Conservation (phyloP, 1,140 invertebrate species). For the Panagrolaimus sp. region DNA sequence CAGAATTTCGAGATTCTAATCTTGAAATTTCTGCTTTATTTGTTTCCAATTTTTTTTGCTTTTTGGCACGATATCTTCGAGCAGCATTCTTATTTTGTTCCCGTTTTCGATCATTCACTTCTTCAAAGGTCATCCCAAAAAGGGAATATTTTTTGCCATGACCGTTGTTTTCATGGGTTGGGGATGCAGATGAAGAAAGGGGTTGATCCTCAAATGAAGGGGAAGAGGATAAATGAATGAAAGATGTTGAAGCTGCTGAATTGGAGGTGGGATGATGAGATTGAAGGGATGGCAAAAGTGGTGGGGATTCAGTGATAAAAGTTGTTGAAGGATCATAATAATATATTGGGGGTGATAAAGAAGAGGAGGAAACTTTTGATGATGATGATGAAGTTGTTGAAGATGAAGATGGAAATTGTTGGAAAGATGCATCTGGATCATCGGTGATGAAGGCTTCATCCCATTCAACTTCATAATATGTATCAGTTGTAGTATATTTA, state of each 20-base stretch:
- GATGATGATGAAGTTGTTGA: conserved; percentile 19
- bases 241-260: too few species aligned
- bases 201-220: too few species aligned
- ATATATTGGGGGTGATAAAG: neutral
- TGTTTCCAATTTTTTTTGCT: conserved; percentile 24
- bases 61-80: conserved; percentile 45
- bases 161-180: too few species aligned
- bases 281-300: neutral
- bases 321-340: too few species aligned
- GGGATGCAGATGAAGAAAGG: too few species aligned
- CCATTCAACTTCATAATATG: too few species aligned
- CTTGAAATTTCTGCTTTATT: conserved; percentile 34
- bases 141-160: conserved; percentile 49
- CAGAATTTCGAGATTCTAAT: conserved; percentile 38
- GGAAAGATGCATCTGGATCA: neutral
- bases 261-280: too few species aligned
- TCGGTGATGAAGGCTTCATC: neutral
- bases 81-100: conserved; percentile 54
- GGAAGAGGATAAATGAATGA: too few species aligned
- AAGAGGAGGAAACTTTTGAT: neutral
- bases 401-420: neutral
- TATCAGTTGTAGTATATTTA: too few species aligned
- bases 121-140: conserved; percentile 31
- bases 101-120: conserved; percentile 49
- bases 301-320: too few species aligned